Conservation (phyloP, 2,888 invertebrate genomes). For the Margaritifera margaritifera region DNA sequence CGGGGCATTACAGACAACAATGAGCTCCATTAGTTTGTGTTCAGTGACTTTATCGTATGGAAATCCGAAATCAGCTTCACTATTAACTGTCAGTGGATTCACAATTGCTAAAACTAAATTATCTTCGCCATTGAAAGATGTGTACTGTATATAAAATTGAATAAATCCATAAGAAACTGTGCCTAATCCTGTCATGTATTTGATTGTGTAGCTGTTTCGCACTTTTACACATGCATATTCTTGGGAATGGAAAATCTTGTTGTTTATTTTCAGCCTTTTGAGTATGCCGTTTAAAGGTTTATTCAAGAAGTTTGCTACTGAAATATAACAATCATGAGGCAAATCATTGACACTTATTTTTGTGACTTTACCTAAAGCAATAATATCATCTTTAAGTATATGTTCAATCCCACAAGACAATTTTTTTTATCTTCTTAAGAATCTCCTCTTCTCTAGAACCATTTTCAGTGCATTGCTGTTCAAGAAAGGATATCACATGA, state of each 20-base stretch:
- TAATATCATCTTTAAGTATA: not conserved
- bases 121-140: not conserved
- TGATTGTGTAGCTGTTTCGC: conserved; percentile 9
- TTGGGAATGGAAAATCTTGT: conserved; percentile 9
- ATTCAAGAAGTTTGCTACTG: conserved; percentile 1
- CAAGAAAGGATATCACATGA: conserved; percentile 12
- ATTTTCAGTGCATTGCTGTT: conserved; percentile 1
- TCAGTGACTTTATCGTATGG: conserved; percentile 5
- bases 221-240: conserved; percentile 11
- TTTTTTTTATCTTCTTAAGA: conserved; percentile 3
- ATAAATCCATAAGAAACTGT: conserved; percentile 5
- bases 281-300: conserved; percentile 6
- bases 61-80: conserved; percentile 5
- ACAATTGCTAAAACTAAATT: conserved; percentile 7
- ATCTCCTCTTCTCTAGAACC: conserved; percentile 7
- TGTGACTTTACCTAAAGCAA: not conserved
- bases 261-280: conserved; percentile 4
- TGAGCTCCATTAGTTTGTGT: conserved; percentile 3
- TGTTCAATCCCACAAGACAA: not conserved
- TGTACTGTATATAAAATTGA: not conserved
- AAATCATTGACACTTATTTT: conserved; percentile 1
- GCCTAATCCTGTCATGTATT: not conserved
- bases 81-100: conserved; percentile 7
- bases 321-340: conserved; percentile 4
- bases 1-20: conserved; percentile 1